A percentile compares a stretch with the other conserved stretches of the same genome.
Evolutionary conservation across 2,113 vertebrate genomes (phyloP).

Genomic region (Ramphastos sulfuratus): DNA sequence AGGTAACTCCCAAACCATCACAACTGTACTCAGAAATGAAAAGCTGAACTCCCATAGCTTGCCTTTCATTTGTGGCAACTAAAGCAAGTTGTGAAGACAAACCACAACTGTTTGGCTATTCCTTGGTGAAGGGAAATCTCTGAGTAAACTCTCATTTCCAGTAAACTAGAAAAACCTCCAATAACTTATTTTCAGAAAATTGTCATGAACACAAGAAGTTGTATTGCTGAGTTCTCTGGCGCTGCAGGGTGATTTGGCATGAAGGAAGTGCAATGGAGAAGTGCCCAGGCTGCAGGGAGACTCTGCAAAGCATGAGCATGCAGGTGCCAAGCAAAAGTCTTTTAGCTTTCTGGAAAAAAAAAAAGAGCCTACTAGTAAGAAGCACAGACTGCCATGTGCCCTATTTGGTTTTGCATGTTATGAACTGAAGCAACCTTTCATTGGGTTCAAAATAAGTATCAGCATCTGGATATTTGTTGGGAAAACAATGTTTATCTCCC

Average conservation of each 20-base stretch:
- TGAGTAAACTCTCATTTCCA: not conserved
- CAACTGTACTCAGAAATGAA: not conserved
- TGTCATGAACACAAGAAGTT: not conserved
- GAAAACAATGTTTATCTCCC: not conserved
- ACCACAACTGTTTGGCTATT: not conserved
- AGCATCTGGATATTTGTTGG: not conserved
- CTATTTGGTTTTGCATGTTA: not conserved
- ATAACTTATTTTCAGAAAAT: not conserved
- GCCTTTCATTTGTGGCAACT: not conserved
- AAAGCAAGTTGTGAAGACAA: not conserved
- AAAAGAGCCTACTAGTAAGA: not conserved
- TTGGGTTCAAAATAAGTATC: not conserved
- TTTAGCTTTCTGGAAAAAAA: conserved; percentile 7
- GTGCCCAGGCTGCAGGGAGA: accelerated
- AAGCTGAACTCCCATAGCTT: not conserved
- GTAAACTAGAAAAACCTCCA: not conserved
- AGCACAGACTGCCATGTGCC: not conserved
- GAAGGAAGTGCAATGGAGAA: not conserved
- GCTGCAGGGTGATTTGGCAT: not conserved
- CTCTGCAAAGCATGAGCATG: accelerated
- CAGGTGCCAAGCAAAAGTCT: not conserved
- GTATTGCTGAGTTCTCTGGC: not conserved
- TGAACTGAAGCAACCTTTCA: not conserved
- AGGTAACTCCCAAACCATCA: too few relatives aligned
- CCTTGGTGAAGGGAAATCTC: not conserved